A percentile compares a stretch with the other conserved stretches of the same genome.
Conservation (phyloP, 2,113 vertebrate species). For the Typhlomys cinereus region DNA sequence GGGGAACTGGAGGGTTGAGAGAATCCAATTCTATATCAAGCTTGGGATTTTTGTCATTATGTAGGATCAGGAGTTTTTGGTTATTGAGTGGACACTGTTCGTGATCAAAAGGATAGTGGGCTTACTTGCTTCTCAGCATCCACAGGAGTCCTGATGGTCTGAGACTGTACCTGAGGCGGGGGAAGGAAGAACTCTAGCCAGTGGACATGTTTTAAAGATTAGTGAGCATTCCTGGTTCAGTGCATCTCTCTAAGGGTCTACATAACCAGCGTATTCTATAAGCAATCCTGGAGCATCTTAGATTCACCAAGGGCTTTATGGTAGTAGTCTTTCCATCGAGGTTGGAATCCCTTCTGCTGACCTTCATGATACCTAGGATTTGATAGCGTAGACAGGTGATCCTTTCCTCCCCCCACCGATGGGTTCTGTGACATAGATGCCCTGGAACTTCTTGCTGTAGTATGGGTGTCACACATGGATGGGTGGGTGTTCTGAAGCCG, state of each 20-base stretch:
- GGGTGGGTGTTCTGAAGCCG: background rate
- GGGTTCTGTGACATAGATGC: background rate
- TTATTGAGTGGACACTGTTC: background rate
- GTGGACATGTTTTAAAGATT: background rate
- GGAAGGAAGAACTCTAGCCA: background rate
- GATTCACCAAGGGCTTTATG: background rate
- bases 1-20: background rate
- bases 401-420: background rate
- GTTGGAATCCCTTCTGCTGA: rapidly evolving
- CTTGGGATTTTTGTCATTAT: background rate
- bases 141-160: background rate
- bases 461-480: rapidly evolving
- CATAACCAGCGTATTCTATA: background rate
- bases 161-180: background rate
- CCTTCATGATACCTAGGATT: no score
- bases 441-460: background rate
- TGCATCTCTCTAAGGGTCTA: background rate
- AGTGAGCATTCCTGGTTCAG: background rate
- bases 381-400: background rate
- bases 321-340: background rate
- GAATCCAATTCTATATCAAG: background rate
- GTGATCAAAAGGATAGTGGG: background rate
- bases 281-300: no score
- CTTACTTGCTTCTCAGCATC: background rate
- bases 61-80: background rate